Conservation (phyloP, 2,888 invertebrate genomes). For the Lamproptera curius region DNA sequence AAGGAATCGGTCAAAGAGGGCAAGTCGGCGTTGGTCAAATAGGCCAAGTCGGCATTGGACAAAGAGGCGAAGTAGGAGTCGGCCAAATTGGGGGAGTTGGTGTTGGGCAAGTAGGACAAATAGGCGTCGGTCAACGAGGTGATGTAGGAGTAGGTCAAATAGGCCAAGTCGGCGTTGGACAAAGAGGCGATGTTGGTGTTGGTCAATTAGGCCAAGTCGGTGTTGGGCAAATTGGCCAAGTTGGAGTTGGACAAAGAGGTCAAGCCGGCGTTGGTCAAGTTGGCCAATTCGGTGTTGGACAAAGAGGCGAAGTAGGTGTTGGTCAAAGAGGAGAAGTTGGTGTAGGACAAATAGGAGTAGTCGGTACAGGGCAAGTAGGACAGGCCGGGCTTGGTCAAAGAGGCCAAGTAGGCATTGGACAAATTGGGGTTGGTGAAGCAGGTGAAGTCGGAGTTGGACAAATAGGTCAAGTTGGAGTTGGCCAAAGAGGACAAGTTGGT, state of each 20-base stretch:
- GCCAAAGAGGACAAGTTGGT: constrained; percentile 13
- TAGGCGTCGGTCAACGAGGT: constrained; percentile 9
- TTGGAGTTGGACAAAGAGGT: constrained; percentile 25
- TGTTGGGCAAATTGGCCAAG: constrained; percentile 15
- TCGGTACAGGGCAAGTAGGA: neutral
- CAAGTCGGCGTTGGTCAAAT: constrained; percentile 11
- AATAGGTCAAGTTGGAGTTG: constrained; percentile 20
- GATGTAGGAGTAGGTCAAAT: constrained; percentile 6
- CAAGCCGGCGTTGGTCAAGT: constrained; percentile 29
- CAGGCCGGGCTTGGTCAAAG: constrained; percentile 1
- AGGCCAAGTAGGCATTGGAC: constrained; percentile 20
- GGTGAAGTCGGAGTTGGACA: constrained; percentile 14
- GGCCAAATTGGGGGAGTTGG: constrained; percentile 17
- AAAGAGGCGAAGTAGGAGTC: constrained; percentile 3
- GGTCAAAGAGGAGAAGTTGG: constrained; percentile 8
- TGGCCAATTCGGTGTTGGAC: constrained; percentile 27
- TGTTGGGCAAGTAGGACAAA: constrained; percentile 9
- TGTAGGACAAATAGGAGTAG: neutral
- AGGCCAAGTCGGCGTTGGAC: constrained; percentile 9
- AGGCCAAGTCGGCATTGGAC: constrained; percentile 13
- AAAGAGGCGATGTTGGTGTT: constrained; percentile 4
- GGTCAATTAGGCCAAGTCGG: constrained; percentile 13
- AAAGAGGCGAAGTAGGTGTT: constrained; percentile 27
- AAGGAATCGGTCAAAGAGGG: constrained; percentile 9
- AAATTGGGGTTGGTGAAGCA: constrained; percentile 8